These are phyloP conservation scores for Acromyrmex charruanus DNA, from an alignment of 1,140 invertebrate species.

Conservation along the genomic window DNA sequence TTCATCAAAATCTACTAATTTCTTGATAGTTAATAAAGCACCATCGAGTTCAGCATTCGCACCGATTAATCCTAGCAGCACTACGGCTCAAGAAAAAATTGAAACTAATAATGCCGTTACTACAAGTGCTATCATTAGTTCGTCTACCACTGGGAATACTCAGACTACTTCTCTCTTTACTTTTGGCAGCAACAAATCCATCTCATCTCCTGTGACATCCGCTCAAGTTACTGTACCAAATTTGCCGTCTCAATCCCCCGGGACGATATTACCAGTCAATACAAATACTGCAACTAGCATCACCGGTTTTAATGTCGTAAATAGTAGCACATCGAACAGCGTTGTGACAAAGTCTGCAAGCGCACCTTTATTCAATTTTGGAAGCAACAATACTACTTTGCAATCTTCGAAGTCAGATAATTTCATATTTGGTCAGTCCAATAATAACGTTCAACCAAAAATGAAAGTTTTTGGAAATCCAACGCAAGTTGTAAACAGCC, in stretches of 20 bases:
- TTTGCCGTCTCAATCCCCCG: background rate
- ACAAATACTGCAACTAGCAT: background rate
- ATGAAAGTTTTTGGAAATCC: conserved; percentile 42
- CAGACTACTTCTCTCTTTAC: background rate
- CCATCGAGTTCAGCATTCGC: conserved; percentile 9
- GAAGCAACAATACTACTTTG: background rate
- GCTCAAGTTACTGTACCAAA: background rate
- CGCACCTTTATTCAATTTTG: conserved; percentile 39
- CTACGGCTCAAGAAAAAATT: background rate
- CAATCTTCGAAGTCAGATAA: conserved; percentile 25
- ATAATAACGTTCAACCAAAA: background rate
- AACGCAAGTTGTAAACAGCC: background rate
- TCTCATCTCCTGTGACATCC: background rate
- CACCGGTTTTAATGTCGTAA: conserved; percentile 10
- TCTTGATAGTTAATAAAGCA: background rate
- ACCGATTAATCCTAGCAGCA: conserved; percentile 4
- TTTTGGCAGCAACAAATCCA: background rate
- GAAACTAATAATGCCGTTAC: background rate
- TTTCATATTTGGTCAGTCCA: conserved; percentile 23
- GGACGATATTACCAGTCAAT: background rate
- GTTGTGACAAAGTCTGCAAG: background rate
- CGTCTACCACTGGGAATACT: background rate
- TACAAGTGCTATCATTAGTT: background rate
- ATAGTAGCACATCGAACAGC: background rate
- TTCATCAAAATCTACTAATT: conserved; percentile 23